These are phyloP conservation scores for Eupelmus urozonus DNA, from an alignment of 2,888 invertebrate genomes.

Conservation along the genomic window DNA sequence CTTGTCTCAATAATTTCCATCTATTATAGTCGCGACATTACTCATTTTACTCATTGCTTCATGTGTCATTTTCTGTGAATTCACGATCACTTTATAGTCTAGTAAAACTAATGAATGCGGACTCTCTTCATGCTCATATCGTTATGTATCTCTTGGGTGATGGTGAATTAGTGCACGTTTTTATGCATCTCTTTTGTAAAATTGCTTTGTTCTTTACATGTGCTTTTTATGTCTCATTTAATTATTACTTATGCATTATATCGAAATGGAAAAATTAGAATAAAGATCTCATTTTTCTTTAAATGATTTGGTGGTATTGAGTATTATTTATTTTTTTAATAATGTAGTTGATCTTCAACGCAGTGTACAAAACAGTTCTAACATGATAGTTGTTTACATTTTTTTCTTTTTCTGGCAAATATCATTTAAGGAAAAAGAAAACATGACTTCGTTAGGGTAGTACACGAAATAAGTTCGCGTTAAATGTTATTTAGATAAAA, in stretches of 20 bases:
- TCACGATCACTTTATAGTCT: neutral
- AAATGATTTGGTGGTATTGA: slow-evolving; percentile 63
- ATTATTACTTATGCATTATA: slow-evolving; percentile 35
- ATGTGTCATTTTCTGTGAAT: neutral
- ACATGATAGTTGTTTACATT: too few relatives aligned
- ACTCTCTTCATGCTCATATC: neutral
- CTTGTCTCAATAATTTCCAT: neutral
- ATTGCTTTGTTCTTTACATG: neutral
- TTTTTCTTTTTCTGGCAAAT: too few relatives aligned
- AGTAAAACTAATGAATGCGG: slow-evolving; percentile 7
- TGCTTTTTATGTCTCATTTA: neutral
- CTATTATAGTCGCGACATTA: neutral
- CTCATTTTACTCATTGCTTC: slow-evolving; percentile 2
- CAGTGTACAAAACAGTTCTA: too few relatives aligned
- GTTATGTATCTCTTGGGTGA: slow-evolving; percentile 18
- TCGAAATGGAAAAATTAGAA: slow-evolving; percentile 58
- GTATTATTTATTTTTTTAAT: slow-evolving; percentile 60
- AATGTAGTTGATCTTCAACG: neutral
- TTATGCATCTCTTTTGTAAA: slow-evolving; percentile 26
- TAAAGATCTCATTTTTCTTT: slow-evolving; percentile 64
- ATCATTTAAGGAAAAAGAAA: too few relatives aligned
- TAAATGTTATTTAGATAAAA: too few relatives aligned
- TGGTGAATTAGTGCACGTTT: slow-evolving; percentile 32
- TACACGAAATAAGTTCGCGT: too few relatives aligned
- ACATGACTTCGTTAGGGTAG: too few relatives aligned